Evolutionary conservation across 2,888 invertebrate species (phyloP).

Genomic region (Balanococcus diminutus): DNA sequence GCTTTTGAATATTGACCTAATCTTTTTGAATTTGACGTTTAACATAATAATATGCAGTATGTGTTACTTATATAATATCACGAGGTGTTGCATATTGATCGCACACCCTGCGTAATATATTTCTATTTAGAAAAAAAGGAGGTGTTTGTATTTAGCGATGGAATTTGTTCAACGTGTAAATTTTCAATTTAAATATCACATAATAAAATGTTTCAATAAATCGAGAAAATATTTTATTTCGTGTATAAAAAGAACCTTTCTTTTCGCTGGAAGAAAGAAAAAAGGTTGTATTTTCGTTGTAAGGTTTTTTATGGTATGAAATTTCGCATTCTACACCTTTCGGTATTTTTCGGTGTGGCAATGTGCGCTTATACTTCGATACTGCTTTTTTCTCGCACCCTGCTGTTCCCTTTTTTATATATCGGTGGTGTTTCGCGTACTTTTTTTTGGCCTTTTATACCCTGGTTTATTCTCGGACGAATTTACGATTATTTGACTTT

Average conservation of each 20-base stretch:
- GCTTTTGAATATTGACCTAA: too few species aligned
- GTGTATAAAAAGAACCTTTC: slow-evolving; percentile 9
- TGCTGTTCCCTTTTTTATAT: slow-evolving; percentile 42
- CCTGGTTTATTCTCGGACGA: slow-evolving; percentile 33
- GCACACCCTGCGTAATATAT: background rate
- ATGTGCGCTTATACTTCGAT: background rate
- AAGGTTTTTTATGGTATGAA: slow-evolving; percentile 3
- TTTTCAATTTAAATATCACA: slow-evolving; percentile 40
- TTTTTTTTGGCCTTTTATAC: background rate
- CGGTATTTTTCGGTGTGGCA: slow-evolving; percentile 12
- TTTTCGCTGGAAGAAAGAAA: background rate
- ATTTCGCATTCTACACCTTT: slow-evolving; percentile 32
- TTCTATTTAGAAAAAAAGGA: background rate
- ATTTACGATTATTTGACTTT: slow-evolving; percentile 53
- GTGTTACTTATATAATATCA: background rate
- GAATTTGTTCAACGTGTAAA: slow-evolving; percentile 7
- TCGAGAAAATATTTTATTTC: slow-evolving; percentile 21
- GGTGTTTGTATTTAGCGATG: background rate
- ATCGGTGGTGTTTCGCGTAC: background rate
- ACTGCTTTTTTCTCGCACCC: background rate
- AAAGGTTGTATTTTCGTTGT: slow-evolving; percentile 6
- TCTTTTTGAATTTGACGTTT: too few species aligned
- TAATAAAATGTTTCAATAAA: slow-evolving; percentile 21
- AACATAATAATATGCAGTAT: background rate
- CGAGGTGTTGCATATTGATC: background rate